Evolutionary conservation across 2,797 vertebrate species (phyloP).

Genomic region (Acomys russatus): DNA sequence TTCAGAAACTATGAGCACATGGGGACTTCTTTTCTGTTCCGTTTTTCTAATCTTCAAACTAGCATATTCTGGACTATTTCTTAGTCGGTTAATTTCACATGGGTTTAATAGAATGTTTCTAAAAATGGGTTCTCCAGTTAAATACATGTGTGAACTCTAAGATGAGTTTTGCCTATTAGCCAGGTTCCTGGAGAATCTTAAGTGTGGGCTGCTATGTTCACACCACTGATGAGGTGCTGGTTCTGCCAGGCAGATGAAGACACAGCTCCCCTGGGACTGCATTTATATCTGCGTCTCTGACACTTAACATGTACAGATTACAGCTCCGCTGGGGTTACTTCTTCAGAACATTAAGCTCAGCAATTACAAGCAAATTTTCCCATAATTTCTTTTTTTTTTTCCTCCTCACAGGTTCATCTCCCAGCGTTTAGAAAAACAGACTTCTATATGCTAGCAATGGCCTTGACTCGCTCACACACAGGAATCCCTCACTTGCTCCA

Average conservation of each 20-base stretch:
- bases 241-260: constrained; percentile 17
- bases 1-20: background rate
- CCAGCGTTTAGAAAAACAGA: background rate
- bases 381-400: background rate
- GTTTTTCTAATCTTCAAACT: background rate
- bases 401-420: background rate
- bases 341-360: constrained; percentile 72
- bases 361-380: constrained; percentile 64
- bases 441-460: background rate
- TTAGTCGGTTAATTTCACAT: background rate
- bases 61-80: background rate
- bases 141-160: background rate
- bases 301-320: constrained; percentile 65
- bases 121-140: background rate
- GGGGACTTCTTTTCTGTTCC: background rate
- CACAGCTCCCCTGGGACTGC: constrained; percentile 16
- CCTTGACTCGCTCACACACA: background rate
- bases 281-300: constrained; percentile 43
- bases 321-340: constrained; percentile 55
- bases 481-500: background rate
- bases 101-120: background rate
- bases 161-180: background rate
- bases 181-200: background rate
- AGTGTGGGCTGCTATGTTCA: background rate
- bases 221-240: background rate